Conservation (phyloP, 2,888 invertebrate genomes). For the Macrophya annulata region DNA sequence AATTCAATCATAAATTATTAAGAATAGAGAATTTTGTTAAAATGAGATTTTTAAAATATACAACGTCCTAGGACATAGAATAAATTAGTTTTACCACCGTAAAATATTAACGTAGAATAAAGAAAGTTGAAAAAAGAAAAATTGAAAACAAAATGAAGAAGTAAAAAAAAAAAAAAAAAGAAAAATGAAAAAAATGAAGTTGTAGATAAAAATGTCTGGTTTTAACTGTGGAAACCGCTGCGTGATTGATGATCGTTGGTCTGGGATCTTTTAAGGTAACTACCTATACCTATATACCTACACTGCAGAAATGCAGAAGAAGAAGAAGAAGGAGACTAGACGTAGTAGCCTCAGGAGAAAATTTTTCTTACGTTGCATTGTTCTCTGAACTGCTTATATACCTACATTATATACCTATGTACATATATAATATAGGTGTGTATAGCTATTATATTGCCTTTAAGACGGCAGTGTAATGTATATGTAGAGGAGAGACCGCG, state of each 20-base stretch:
- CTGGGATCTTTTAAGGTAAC: neutral
- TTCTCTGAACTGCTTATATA: neutral
- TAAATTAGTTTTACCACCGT: neutral
- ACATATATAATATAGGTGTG: neutral
- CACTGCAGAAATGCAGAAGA: neutral
- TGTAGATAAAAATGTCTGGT: constrained; percentile 17
- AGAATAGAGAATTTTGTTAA: neutral
- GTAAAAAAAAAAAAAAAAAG: neutral
- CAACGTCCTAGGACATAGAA: neutral
- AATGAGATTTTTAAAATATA: neutral
- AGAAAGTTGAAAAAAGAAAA: neutral
- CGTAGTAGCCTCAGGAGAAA: neutral
- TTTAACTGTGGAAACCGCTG: constrained; percentile 11
- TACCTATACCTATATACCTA: too few relatives aligned
- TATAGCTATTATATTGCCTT: neutral
- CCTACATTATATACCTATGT: neutral
- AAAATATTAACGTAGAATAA: constrained; percentile 11
- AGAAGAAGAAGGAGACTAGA: neutral
- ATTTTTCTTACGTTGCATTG: constrained; percentile 18
- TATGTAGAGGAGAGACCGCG: neutral
- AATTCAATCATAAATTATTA: neutral
- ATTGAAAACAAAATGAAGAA: too few relatives aligned
- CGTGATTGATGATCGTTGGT: constrained; percentile 42
- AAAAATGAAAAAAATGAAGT: neutral
- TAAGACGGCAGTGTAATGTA: neutral